Evolutionary conservation across 37 sponge, comb jelly and placozoan genomes (phyloP).

Genomic region (Aplysina aerophoba): DNA sequence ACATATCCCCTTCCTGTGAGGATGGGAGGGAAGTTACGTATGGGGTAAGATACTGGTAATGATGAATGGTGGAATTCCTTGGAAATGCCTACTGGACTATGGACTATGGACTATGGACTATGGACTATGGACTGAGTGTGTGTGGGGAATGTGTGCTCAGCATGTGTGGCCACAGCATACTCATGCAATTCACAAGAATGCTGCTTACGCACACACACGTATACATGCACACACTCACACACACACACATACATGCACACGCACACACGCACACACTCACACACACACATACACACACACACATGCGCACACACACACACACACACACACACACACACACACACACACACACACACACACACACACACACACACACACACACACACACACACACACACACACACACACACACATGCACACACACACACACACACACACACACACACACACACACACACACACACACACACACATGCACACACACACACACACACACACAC

Average conservation of each 20-base stretch:
- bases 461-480: neutral
- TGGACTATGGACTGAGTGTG: too few relatives aligned
- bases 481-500: constrained; percentile 13
- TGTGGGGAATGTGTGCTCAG: too few relatives aligned
- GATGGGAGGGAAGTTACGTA: too few relatives aligned
- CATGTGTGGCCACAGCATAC: too few relatives aligned
- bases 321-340: constrained; percentile 43
- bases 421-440: constrained; percentile 29
- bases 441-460: constrained; percentile 29
- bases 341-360: constrained; percentile 41
- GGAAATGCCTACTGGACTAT: too few relatives aligned
- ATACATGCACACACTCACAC: constrained; percentile 40
- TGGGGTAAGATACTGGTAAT: too few relatives aligned
- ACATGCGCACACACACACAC: constrained; percentile 39
- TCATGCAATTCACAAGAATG: neutral
- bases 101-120: too few relatives aligned
- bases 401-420: constrained; percentile 27
- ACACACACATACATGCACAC: constrained; percentile 48
- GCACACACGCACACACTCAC: constrained; percentile 47
- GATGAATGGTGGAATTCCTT: too few relatives aligned
- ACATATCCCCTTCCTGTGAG: too few relatives aligned
- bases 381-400: constrained; percentile 45
- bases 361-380: constrained; percentile 44
- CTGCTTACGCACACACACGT: neutral
- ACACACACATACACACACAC: constrained; percentile 51